phyloP scores from a whole-genome alignment of 2,797 vertebrate genomes.

The Myotis pilosus region DNA sequence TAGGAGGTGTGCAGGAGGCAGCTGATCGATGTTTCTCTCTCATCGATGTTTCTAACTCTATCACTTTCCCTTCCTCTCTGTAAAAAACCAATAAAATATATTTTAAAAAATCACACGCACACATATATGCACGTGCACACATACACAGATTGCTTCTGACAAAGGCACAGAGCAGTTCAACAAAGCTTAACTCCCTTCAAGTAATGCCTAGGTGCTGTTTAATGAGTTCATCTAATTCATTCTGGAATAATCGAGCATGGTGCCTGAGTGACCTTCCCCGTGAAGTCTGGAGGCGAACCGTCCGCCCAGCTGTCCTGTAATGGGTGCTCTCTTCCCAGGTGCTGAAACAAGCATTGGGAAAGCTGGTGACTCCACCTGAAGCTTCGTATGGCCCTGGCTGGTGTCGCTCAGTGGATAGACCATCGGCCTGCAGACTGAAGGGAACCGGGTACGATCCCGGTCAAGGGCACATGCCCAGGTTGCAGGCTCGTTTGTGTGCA shows the following conservation, averaged over 20 bases:
- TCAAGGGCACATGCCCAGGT: too few species aligned
- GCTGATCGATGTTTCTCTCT: too few species aligned
- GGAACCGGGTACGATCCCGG: too few species aligned
- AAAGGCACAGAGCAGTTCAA: background rate
- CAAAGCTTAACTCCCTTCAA: background rate
- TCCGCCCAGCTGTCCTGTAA: rapidly evolving
- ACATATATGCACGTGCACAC: background rate
- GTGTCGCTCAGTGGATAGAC: too few species aligned
- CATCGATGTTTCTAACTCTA: too few species aligned
- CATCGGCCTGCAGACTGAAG: too few species aligned
- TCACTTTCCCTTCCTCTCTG: too few species aligned
- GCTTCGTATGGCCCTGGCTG: background rate
- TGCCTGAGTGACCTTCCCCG: background rate
- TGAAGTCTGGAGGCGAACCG: background rate
- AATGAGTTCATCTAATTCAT: background rate
- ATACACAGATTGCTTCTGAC: background rate
- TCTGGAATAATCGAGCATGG: conserved; percentile 26
- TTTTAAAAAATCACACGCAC: background rate
- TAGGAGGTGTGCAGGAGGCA: too few species aligned
- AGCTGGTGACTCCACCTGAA: background rate
- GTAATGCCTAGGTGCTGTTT: background rate
- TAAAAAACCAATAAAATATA: too few species aligned
- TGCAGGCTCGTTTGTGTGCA: too few species aligned
- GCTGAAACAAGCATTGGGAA: background rate
- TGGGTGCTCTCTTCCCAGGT: background rate